Evolutionary conservation across 2,888 invertebrate genomes (phyloP).

Genomic region (Orchestes rusci): DNA sequence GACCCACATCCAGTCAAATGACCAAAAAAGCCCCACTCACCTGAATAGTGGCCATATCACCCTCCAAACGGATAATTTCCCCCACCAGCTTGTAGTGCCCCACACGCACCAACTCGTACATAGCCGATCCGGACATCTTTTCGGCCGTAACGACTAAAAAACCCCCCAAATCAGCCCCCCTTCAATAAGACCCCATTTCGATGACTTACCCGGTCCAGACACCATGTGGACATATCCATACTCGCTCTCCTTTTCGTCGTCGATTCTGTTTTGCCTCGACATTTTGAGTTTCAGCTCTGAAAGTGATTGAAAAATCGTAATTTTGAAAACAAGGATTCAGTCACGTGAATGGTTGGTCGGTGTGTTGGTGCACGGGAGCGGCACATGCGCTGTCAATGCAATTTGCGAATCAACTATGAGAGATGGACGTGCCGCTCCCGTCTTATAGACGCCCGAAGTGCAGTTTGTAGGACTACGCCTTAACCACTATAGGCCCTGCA

Average conservation of each 20-base stretch:
- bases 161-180: background rate
- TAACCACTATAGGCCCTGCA: too few relatives aligned
- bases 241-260: constrained; percentile 79
- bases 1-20: too few relatives aligned
- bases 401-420: too few relatives aligned
- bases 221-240: constrained; percentile 97
- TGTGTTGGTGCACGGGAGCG: too few relatives aligned
- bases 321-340: too few relatives aligned
- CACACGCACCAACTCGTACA: constrained; percentile 99
- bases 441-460: constrained; percentile 25
- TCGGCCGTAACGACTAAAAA: constrained; percentile 93
- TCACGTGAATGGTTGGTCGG: constrained; percentile 39
- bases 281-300: constrained; percentile 46
- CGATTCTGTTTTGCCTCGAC: constrained; percentile 66
- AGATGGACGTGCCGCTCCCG: constrained; percentile 28
- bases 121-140: constrained; percentile 98
- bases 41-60: constrained; percentile 99
- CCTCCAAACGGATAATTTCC: constrained; percentile 99
- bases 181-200: background rate
- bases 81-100: constrained; percentile 98
- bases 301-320: too few relatives aligned
- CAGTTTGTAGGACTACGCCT: constrained; percentile 33
- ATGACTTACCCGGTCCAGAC: constrained; percentile 88
- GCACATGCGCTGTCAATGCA: too few relatives aligned
- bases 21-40: too few relatives aligned